Conservation (phyloP, 2,888 invertebrate species). For the Pycnomerus fuliginosus region DNA sequence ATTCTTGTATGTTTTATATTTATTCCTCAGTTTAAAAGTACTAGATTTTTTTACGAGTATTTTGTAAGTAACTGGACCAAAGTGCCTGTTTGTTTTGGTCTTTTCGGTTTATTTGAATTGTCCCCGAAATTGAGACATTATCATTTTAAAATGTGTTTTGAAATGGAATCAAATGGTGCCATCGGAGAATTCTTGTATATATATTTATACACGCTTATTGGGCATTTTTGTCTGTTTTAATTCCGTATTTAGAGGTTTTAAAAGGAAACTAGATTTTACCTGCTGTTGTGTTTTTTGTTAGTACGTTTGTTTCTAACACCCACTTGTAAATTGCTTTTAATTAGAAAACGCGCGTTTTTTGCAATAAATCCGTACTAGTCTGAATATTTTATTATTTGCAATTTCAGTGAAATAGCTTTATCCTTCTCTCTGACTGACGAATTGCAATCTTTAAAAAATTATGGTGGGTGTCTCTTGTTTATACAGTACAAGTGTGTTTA, state of each 20-base stretch:
- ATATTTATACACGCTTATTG: slow-evolving; percentile 41
- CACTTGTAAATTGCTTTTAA: slow-evolving; percentile 21
- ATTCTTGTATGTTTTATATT: slow-evolving; percentile 12
- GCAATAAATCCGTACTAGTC: slow-evolving; percentile 32
- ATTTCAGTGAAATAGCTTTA: slow-evolving; percentile 6
- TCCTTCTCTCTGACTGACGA: slow-evolving; percentile 13
- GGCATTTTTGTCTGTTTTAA: slow-evolving; percentile 39
- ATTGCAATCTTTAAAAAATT: slow-evolving; percentile 16
- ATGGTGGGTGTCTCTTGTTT: slow-evolving; percentile 24
- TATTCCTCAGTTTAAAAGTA: slow-evolving; percentile 19
- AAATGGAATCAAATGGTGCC: slow-evolving; percentile 49
- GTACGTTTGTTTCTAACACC: slow-evolving; percentile 34
- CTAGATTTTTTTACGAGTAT: slow-evolving; percentile 14
- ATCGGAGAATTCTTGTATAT: slow-evolving; percentile 41
- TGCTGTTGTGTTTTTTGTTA: slow-evolving; percentile 36
- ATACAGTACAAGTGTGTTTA: slow-evolving; percentile 23
- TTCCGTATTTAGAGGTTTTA: slow-evolving; percentile 31
- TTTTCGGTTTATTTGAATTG: slow-evolving; percentile 2
- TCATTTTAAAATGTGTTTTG: slow-evolving; percentile 4
- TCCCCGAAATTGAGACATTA: neutral
- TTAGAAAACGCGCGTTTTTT: slow-evolving; percentile 15
- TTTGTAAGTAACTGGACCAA: slow-evolving; percentile 40
- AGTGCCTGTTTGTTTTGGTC: slow-evolving; percentile 50
- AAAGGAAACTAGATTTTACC: slow-evolving; percentile 31
- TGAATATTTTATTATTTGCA: slow-evolving; percentile 14